Conservation (phyloP, 2,797 vertebrate genomes). For the Ataeniobius toweri region DNA sequence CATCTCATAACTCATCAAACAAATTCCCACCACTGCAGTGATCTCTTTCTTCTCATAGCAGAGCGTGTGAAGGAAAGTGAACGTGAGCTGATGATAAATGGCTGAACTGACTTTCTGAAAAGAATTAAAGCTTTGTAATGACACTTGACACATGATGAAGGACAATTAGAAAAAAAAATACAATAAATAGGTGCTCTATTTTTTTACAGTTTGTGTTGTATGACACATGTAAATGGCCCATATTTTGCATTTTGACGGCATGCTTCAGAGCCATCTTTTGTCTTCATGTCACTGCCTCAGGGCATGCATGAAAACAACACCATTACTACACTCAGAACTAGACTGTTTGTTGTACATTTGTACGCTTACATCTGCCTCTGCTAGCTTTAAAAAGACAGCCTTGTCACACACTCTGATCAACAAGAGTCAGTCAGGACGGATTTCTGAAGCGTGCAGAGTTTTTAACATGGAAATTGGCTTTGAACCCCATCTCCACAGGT, state of each 20-base stretch:
- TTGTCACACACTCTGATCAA: conserved; percentile 78
- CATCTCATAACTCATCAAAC: conserved; percentile 78
- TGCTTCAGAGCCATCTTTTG: conserved; percentile 70
- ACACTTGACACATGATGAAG: conserved; percentile 82
- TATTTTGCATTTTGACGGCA: conserved; percentile 76
- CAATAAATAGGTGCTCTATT: conserved; percentile 50
- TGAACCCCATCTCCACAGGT: conserved; percentile 88
- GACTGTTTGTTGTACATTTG: conserved; percentile 69
- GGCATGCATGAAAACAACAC: conserved; percentile 75
- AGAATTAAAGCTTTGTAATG: conserved; percentile 77
- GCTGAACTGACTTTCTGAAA: conserved; percentile 76
- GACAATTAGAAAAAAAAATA: conserved; percentile 57
- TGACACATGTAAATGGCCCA: conserved; percentile 74
- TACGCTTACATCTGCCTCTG: conserved; percentile 69
- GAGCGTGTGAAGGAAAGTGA: conserved; percentile 75
- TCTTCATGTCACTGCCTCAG: conserved; percentile 77
- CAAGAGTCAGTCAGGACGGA: conserved; percentile 70
- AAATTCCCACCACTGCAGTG: conserved; percentile 64
- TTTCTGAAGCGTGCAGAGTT: conserved; percentile 77
- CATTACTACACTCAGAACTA: conserved; percentile 68
- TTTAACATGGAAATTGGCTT: conserved; percentile 90
- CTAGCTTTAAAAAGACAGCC: conserved; percentile 63
- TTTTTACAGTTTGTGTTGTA: conserved; percentile 70
- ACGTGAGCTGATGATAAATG: conserved; percentile 81
- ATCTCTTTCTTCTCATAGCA: conserved; percentile 71